Evolutionary conservation across 2,888 invertebrate species (phyloP), one percentile per base, ranked within the genome.

Genomic region (Tiphia femorata): DNA sequence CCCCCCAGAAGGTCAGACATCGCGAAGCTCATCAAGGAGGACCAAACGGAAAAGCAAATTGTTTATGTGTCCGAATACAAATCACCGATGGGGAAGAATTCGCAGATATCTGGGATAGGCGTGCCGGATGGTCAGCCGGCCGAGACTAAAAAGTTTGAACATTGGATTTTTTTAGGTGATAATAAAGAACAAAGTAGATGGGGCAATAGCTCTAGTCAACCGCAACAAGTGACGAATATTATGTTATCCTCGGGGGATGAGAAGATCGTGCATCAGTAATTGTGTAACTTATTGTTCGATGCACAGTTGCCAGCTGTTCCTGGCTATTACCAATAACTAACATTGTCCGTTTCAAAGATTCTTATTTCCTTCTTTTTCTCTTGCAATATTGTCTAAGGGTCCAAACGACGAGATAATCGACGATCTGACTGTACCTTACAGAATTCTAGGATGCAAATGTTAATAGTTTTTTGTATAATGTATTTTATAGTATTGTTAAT

Each of bases 1-100:
- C 85, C 86, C 1, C 86, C 87, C 0, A 78, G 85, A 56, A 84
- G 85, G 59, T 80, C 81, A 3, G 85, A 85, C 27, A 72, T 73
- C 1, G 76, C 83, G 1, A 84, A 82, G n/a, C 67, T 70, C 12
- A 70, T 63, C 7, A 79, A 73, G 6, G 71, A 63, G 0, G 75
- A 73, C 2, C 38, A 46, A 0, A 30, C 44, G 4, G 81, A 81
- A 2, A 81, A 80, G 38, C 80, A 81, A 38, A 73, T 82, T 1
- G 78, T 83, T 49, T 83, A 80, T 46, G 82, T 83, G 0, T 80
- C 83, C 0, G 83, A 83, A 40, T 82, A 76, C 43, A 82, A 81
- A 41, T 67, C 78, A 0, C 30, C 62, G 2, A 46, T 64, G 2
- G 57, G 61, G 14, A 75, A 72, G 10, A 67, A 69, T 23, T 20